Percentiles rank a stretch among this genome's conserved stretches.
phyloP scores from a whole-genome alignment of 2,113 vertebrate species.

The Menura novaehollandiae region DNA sequence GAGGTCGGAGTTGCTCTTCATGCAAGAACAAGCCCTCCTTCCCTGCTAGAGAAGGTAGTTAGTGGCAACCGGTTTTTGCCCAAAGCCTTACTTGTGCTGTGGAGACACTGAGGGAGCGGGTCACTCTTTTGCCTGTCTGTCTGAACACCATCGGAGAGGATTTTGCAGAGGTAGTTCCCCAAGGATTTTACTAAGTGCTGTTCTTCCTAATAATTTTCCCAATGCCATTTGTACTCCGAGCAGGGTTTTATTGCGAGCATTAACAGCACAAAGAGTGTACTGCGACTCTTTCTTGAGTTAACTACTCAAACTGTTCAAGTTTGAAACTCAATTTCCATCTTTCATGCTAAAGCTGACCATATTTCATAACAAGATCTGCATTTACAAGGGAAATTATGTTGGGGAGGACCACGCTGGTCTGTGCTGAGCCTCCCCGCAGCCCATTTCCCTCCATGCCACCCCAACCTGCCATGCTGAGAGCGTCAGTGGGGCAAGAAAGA shows the following conservation, averaged over 20 bases:
- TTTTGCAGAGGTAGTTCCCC: slow-evolving; percentile 4
- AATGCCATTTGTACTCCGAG: not conserved
- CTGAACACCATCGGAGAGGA: not conserved
- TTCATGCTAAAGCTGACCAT: not conserved
- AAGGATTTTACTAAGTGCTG: slow-evolving; percentile 20
- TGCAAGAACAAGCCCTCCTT: not conserved
- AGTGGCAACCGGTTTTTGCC: not conserved
- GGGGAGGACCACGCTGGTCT: rapidly evolving
- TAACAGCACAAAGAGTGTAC: not conserved
- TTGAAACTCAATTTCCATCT: slow-evolving; percentile 2
- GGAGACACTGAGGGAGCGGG: rapidly evolving
- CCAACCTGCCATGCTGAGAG: not conserved
- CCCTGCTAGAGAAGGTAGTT: not conserved
- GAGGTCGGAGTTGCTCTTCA: not conserved
- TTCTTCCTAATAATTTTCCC: slow-evolving; percentile 17
- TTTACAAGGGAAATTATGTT: not conserved
- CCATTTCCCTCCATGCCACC: not conserved
- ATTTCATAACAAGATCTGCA: not conserved
- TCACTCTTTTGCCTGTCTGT: not conserved
- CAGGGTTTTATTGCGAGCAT: not conserved
- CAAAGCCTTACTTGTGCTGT: not conserved
- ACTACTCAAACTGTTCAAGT: not conserved
- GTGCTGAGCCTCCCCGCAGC: not conserved
- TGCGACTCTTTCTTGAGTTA: not conserved
- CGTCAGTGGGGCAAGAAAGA: not conserved